Base-by-base conservation (phyloP, 2,113 vertebrate genomes). In the Sander lucioperca region DNA sequence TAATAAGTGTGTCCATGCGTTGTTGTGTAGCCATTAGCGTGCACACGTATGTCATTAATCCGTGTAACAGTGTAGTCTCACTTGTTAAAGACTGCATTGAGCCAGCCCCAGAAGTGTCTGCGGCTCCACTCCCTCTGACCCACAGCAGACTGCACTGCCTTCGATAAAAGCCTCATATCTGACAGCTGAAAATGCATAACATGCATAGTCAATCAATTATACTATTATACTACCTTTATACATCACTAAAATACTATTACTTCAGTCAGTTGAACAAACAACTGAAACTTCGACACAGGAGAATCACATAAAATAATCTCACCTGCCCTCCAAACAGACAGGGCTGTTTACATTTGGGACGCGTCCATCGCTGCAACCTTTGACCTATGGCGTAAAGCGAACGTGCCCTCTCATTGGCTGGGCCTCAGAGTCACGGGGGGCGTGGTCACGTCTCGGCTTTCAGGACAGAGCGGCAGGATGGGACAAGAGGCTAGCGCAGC, bases 71-170 rank as follows among this genome's bases (percentile, higher is more conserved):
- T 6, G 53, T 7, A 3, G 27, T 33, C 93, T 96, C 95, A 99
- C 98, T 96, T 98, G 96, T 99, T 99, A 91, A 99, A 99, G 43
- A 99, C 96, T 0, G 97, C 94, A 57, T 99, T 99, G 82, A 99
- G 94, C 98, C 98, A 99, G 1, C 96, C 96, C 98, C 98, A 99
- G 94, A 99, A 97, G 63, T 47, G 75, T 85, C 98, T 95, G 85
- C 87, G 84, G 77, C 90, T 73, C 56, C 11, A 6, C 69, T 77
- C 81, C 69, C 77, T 84, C 74, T 89, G 90, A 51, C 48, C 18
- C 79, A 53, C 27, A 0, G 85, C 72, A 4, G 73, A 88, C 62
- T 16, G 88, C 5, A 75, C 80, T 0, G 95, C 59, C 6, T 67
- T 94, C 19, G 90, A 87, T 69, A 96, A 33, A 23, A 96, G 79